phyloP scores from a whole-genome alignment of 2,113 vertebrate genomes.

The Atrichornis clamosus region DNA sequence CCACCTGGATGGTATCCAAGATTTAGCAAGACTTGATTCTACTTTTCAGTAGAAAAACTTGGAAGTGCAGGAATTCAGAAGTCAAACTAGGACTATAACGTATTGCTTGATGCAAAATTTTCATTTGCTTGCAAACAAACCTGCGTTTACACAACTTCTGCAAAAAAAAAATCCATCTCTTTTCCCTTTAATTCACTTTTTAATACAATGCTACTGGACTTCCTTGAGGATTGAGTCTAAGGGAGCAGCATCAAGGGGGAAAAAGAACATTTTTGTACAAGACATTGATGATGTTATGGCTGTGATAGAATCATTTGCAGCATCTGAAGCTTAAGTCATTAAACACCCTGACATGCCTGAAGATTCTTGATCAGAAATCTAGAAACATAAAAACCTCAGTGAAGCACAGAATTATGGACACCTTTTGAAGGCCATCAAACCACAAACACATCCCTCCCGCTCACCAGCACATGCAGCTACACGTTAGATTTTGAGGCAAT shows the following conservation, averaged over 20 bases:
- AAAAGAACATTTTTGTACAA: background rate
- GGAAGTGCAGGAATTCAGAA: background rate
- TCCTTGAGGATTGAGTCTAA: background rate
- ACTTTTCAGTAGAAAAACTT: background rate
- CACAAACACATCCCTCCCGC: background rate
- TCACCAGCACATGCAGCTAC: background rate
- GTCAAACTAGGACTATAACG: background rate
- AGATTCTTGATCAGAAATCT: background rate
- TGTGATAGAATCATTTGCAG: background rate
- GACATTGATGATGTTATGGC: background rate
- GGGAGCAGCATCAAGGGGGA: background rate
- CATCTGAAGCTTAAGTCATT: background rate
- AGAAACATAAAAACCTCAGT: rapidly evolving
- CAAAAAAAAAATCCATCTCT: background rate
- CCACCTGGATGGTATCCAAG: background rate
- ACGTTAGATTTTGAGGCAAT: background rate
- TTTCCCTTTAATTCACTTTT: background rate
- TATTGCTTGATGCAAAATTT: background rate
- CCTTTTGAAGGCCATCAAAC: background rate
- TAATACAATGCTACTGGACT: too few relatives aligned
- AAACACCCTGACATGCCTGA: background rate
- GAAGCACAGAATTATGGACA: background rate
- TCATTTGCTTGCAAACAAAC: background rate
- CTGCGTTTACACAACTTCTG: background rate
- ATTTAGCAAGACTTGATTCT: background rate